A percentile compares a stretch with the other conserved stretches of the same genome.
Conservation (phyloP, 1,140 invertebrate genomes). For the Penaeus indicus region DNA sequence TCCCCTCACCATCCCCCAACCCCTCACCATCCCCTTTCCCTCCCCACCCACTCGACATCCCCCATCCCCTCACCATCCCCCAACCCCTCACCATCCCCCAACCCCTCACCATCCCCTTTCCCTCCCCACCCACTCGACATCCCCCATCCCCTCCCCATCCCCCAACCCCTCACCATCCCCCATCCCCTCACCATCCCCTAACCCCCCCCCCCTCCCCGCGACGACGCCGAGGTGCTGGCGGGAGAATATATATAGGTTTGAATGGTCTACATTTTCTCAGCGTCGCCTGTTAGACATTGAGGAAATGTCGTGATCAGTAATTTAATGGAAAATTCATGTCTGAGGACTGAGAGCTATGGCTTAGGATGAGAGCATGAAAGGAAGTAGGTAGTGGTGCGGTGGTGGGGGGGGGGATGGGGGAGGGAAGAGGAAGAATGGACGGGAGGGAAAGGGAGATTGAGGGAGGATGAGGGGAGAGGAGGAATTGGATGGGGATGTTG, state of each 20-base stretch:
- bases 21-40: no score
- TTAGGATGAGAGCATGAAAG: background rate
- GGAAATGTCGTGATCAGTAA: slow-evolving; percentile 43
- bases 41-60: background rate
- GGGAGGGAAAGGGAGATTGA: background rate
- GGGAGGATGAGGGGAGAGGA: background rate
- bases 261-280: slow-evolving; percentile 41
- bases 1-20: slow-evolving; percentile 12
- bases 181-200: background rate
- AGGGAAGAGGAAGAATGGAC: background rate
- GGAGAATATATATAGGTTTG: background rate
- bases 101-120: background rate
- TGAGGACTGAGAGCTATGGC: background rate
- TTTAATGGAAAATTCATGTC: slow-evolving; percentile 58
- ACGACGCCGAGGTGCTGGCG: slow-evolving; percentile 7
- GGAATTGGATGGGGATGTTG: background rate
- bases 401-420: background rate
- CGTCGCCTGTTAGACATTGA: slow-evolving; percentile 41
- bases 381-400: background rate
- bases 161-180: background rate
- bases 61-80: no score
- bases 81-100: background rate
- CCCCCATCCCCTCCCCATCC: background rate
- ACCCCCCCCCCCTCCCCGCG: background rate
- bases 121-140: background rate